Evolutionary conservation across 2,888 invertebrate species (phyloP).

Genomic region (Athetis lepigone): DNA sequence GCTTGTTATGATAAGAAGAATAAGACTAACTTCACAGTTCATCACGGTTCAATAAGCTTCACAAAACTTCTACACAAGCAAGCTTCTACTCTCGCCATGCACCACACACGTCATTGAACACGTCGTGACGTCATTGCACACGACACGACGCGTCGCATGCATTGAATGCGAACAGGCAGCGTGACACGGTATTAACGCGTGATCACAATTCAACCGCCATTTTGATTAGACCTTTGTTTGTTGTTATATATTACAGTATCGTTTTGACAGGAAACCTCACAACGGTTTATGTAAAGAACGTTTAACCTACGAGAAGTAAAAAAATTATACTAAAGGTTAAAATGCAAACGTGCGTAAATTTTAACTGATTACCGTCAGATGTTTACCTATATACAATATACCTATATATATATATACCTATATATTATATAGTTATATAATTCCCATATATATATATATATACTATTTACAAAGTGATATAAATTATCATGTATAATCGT

Average conservation of each 20-base stretch:
- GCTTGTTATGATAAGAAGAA: too few relatives aligned
- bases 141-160: slow-evolving; percentile 42
- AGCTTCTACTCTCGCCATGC: slow-evolving; percentile 27
- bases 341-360: too few relatives aligned
- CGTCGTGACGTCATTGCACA: slow-evolving; percentile 45
- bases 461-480: neutral
- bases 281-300: too few relatives aligned
- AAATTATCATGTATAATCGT: neutral
- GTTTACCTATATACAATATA: too few relatives aligned
- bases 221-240: slow-evolving; percentile 13
- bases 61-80: slow-evolving; percentile 19
- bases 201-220: slow-evolving; percentile 8
- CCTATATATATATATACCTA: too few relatives aligned
- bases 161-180: slow-evolving; percentile 36
- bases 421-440: too few relatives aligned
- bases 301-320: too few relatives aligned
- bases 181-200: slow-evolving; percentile 41
- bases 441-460: too few relatives aligned
- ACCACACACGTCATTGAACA: slow-evolving; percentile 45
- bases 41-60: slow-evolving; percentile 31
- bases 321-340: too few relatives aligned
- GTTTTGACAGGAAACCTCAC: neutral
- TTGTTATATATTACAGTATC: neutral
- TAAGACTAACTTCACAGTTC: slow-evolving; percentile 8
- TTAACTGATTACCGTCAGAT: too few relatives aligned